Percentiles rank a stretch among this genome's conserved stretches.
phyloP scores from a whole-genome alignment of 2,113 vertebrate species.

The Gymnocephalus cernua region DNA sequence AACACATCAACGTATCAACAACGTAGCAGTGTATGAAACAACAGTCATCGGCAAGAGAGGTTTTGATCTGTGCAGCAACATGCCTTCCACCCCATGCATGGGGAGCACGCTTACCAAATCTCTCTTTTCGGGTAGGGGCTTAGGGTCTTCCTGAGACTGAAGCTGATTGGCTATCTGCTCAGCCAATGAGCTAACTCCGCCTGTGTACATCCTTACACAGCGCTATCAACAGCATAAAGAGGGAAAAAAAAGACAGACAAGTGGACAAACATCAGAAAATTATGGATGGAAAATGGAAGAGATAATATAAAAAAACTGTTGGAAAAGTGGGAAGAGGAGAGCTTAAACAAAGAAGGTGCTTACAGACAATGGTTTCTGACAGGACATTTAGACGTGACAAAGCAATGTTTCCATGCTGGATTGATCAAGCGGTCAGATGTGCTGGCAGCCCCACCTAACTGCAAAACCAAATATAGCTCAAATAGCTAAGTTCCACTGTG shows the following conservation, averaged over 20 bases:
- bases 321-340: slow-evolving; percentile 1
- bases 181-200: slow-evolving; percentile 96
- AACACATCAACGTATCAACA: slow-evolving; percentile 6
- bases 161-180: slow-evolving; percentile 98
- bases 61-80: slow-evolving; percentile 24
- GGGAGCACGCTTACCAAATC: slow-evolving; percentile 91
- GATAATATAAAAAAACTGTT: neutral
- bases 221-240: slow-evolving; percentile 83
- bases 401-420: slow-evolving; percentile 38
- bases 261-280: slow-evolving; percentile 45
- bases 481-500: neutral
- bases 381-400: slow-evolving; percentile 17
- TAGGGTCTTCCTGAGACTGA: slow-evolving; percentile 91
- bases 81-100: slow-evolving; percentile 38
- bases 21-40: slow-evolving; percentile 1
- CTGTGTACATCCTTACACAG: slow-evolving; percentile 97
- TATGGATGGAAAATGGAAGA: slow-evolving; percentile 21
- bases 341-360: slow-evolving; percentile 9
- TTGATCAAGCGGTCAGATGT: slow-evolving; percentile 16
- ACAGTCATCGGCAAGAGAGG: slow-evolving; percentile 14
- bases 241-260: slow-evolving; percentile 13
- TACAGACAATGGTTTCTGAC: slow-evolving; percentile 6
- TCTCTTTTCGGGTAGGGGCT: slow-evolving; percentile 92
- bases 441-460: neutral
- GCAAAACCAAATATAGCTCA: slow-evolving; percentile 14